phyloP scores from a whole-genome alignment of 2,797 vertebrate species.

The Myotis planiceps region DNA sequence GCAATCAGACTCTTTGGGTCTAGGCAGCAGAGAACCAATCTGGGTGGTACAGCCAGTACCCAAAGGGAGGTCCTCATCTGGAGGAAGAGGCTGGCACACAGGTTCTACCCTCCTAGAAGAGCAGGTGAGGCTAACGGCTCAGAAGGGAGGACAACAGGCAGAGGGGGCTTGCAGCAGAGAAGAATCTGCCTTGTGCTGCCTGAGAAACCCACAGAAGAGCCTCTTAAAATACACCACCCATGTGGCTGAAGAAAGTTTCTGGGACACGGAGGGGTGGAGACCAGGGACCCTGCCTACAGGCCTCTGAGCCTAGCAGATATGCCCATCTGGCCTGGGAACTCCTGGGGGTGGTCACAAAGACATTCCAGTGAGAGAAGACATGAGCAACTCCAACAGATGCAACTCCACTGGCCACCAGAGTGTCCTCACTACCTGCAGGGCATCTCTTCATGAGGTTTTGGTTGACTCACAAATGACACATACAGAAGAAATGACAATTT shows the following conservation, averaged over 20 bases:
- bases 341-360: background rate
- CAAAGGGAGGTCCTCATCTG: background rate
- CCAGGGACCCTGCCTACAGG: too few relatives aligned
- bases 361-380: background rate
- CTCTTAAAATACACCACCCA: background rate
- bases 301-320: accelerated
- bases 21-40: background rate
- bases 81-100: background rate
- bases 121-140: background rate
- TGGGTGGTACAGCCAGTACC: background rate
- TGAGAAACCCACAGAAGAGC: background rate
- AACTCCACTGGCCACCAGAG: background rate
- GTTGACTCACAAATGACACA: background rate
- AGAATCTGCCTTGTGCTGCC: background rate
- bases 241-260: background rate
- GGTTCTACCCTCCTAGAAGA: background rate
- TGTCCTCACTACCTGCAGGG: background rate
- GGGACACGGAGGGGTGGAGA: background rate
- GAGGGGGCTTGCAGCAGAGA: background rate
- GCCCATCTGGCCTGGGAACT: background rate
- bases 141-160: accelerated
- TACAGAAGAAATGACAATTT: background rate
- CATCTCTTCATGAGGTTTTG: background rate
- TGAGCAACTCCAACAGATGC: background rate
- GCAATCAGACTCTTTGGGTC: background rate